These are phyloP conservation scores for Labeo rohita DNA, from an alignment of 2,113 vertebrate genomes.

Conservation along the genomic window DNA sequence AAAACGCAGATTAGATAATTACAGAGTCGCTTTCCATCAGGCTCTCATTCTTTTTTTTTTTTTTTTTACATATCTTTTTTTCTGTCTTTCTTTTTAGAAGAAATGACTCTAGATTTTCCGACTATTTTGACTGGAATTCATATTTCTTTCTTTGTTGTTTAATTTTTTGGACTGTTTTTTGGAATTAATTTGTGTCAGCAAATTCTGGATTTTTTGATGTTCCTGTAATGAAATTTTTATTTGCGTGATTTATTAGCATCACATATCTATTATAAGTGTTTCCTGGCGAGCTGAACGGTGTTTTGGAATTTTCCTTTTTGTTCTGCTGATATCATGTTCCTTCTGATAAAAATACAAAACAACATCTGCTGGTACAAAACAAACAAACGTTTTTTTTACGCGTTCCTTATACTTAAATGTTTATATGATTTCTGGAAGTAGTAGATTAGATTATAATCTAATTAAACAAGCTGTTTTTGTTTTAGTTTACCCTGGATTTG, in stretches of 20 bases:
- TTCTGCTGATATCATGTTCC: slow-evolving; percentile 15
- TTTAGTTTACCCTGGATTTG: not conserved
- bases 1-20: not conserved
- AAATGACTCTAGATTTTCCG: too few species aligned
- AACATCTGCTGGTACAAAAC: not conserved
- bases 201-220: too few species aligned
- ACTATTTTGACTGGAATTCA: not conserved
- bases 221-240: not conserved
- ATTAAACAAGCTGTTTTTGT: not conserved
- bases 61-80: not conserved
- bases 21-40: not conserved
- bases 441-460: not conserved
- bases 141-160: not conserved
- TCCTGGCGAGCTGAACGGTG: not conserved
- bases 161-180: not conserved
- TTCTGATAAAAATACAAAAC: slow-evolving; percentile 5
- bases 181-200: not conserved
- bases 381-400: not conserved
- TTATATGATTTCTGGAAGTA: not conserved
- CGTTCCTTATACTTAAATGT: not conserved
- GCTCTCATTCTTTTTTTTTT: too few species aligned
- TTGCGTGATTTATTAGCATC: not conserved
- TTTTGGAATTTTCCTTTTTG: not conserved
- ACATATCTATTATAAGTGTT: not conserved
- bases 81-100: not conserved